phyloP scores from a whole-genome alignment of 1,140 invertebrate genomes.

The Riptortus pedestris region DNA sequence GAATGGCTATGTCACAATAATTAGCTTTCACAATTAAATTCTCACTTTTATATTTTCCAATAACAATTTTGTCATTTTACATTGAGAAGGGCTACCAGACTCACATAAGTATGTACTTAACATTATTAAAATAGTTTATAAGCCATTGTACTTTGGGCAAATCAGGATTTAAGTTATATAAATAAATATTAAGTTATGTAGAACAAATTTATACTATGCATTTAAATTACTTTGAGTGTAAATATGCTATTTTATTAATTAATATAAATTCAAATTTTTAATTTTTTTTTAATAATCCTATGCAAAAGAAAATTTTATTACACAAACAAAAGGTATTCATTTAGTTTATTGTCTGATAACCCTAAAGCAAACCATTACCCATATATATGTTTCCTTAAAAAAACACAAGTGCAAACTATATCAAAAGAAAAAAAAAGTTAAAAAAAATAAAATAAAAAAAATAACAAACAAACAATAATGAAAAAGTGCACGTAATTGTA shows the following conservation, averaged over 20 bases:
- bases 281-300: too few species aligned
- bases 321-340: too few species aligned
- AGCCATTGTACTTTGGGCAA: too few species aligned
- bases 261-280: too few species aligned
- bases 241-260: too few species aligned
- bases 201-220: not conserved
- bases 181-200: not conserved
- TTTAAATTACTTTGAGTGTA: not conserved
- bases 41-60: not conserved
- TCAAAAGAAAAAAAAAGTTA: not conserved
- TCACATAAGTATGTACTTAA: too few species aligned
- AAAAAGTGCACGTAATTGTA: not conserved
- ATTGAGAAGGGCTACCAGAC: not conserved
- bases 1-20: not conserved
- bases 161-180: too few species aligned
- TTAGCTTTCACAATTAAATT: not conserved
- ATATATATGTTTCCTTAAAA: not conserved
- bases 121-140: too few species aligned
- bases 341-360: not conserved
- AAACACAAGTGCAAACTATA: not conserved
- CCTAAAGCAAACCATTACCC: not conserved
- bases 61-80: too few species aligned
- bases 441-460: conserved; percentile 7
- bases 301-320: too few species aligned
- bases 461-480: not conserved